phyloP scores from a whole-genome alignment of 2,113 vertebrate genomes.

The Trogon surrucura region DNA sequence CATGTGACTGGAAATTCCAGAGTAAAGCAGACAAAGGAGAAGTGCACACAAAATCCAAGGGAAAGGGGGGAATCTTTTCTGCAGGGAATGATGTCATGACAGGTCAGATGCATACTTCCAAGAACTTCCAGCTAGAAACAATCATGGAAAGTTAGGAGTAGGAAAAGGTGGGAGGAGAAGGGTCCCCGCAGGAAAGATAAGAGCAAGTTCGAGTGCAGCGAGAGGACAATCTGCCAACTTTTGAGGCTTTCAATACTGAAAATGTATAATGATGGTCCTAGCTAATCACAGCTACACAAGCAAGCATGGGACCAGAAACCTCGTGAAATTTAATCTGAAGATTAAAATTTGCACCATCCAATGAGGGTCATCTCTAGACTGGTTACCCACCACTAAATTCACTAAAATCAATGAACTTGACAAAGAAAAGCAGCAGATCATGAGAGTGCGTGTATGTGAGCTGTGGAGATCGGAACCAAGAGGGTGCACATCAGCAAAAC shows the following conservation, averaged over 20 bases:
- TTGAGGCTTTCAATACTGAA: background rate
- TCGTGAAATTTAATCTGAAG: background rate
- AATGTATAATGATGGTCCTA: fast-evolving
- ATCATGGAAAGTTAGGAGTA: background rate
- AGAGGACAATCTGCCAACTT: background rate
- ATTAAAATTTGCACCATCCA: background rate
- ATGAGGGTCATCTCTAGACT: fast-evolving
- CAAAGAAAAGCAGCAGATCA: background rate
- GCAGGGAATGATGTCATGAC: background rate
- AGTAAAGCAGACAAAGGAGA: background rate
- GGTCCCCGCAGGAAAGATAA: background rate
- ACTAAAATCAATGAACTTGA: background rate
- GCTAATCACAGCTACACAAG: background rate
- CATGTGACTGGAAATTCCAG: background rate
- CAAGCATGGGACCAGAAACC: background rate
- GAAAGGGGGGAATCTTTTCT: background rate
- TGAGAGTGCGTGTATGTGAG: background rate
- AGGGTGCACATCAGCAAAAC: background rate
- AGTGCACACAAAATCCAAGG: background rate
- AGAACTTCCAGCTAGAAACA: background rate
- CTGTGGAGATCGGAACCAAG: background rate
- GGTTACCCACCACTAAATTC: background rate
- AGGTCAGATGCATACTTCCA: background rate
- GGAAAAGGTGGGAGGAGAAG: background rate
- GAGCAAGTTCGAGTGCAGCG: background rate